Conservation (phyloP, 2,113 vertebrate genomes). For the Circaetus cinerascens region DNA sequence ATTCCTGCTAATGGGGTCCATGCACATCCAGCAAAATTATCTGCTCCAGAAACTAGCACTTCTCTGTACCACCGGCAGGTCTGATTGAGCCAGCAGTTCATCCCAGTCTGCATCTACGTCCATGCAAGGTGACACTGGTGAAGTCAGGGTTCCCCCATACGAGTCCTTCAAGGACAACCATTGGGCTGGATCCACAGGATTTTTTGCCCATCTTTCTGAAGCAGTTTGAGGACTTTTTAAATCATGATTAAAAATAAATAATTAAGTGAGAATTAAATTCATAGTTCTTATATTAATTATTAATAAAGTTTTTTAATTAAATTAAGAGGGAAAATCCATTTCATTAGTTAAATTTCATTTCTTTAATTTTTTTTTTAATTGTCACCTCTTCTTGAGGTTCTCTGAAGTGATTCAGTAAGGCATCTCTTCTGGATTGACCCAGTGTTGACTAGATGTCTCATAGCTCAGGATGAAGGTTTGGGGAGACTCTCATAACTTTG, state of each 20-base stretch:
- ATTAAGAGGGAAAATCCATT: not conserved
- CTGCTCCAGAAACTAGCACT: not conserved
- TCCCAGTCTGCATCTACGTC: not conserved
- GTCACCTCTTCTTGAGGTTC: not conserved
- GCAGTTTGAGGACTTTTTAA: not conserved
- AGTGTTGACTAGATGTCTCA: not conserved
- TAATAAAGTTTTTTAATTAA: not conserved
- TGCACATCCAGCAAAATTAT: not conserved
- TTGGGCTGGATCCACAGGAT: accelerated
- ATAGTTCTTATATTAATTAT: not conserved
- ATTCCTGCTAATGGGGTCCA: not conserved
- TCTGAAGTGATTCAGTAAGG: not conserved
- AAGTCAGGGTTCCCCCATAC: not conserved
- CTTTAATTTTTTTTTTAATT: not conserved
- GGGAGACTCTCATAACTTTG: accelerated
- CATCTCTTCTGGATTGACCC: not conserved
- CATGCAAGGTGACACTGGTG: not conserved
- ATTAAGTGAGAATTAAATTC: not conserved
- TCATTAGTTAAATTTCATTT: not conserved
- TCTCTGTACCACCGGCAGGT: not conserved
- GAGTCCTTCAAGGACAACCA: not conserved
- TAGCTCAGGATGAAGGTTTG: not conserved
- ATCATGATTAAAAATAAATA: not conserved
- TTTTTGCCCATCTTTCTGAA: not conserved
- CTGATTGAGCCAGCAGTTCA: not conserved